Evolutionary conservation across 2,113 vertebrate genomes (phyloP), one percentile per base, ranked within the genome.

Genomic region (Melanotaenia duboulayi): DNA sequence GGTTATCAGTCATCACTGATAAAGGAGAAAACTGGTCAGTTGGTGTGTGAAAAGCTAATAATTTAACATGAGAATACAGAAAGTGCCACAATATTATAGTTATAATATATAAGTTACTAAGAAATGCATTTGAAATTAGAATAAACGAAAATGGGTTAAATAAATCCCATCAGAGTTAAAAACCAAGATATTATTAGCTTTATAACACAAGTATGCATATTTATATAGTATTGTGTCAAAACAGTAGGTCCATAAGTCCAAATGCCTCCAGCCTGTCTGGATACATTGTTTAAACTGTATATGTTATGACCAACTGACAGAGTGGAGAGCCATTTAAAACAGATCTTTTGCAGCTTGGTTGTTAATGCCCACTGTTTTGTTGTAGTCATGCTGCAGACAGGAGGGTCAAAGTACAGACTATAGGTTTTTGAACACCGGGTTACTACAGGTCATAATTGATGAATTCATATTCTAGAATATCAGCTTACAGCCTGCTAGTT

Each of bases 321-420:
- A 50, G 50, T 37, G 9, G 32, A 60, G 46, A 65, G 19, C 16
- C 17, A 57, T 50, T 14, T 8, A 44, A 35, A 37, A 37, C 1
- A 8, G 37, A 67, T 54, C 7, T 52, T n/a, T 32, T 74, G 28
- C 32, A 23, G 19, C 71, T 81, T 78, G 40, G 12, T 23, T 70
- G 8, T 74, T 28, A 61, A 44, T 51, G 19, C 24, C 22, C 51
- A 17, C 37, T 54, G 58, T 60, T 59, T 72, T 10, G 17, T 40
- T 71, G 57, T 40, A 60, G 40, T 64, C 55, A 48, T 50, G 16
- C 62, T 65, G 17, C 60, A 48, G 24, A 22, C 39, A 5, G 23
- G n/a, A 23, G 42, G 84, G 52, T 78, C 85, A 87, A 84, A 85
- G 85, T 85, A 40, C 80, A 87, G n/a, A 39, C 20, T 73, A 3